These are phyloP conservation scores for Esox niger DNA, from an alignment of 2,113 vertebrate species.

Conservation along the genomic window DNA sequence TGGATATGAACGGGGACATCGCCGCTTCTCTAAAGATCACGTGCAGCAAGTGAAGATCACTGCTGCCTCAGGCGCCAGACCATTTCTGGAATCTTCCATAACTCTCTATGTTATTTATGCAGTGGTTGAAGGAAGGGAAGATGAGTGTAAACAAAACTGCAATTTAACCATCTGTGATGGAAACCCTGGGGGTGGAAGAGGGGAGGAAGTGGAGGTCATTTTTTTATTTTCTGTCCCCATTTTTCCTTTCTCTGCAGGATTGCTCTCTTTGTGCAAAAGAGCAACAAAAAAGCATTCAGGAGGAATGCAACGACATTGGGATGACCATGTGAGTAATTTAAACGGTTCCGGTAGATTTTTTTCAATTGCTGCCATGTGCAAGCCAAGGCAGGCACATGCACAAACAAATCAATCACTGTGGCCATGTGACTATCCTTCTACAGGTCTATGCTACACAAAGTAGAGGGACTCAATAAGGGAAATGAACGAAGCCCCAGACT, in stretches of 20 bases:
- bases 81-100: neutral
- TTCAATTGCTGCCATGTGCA: too few relatives aligned
- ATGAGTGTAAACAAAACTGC: neutral
- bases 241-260: conserved; percentile 7
- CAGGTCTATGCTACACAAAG: too few relatives aligned
- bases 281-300: neutral
- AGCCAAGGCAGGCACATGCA: too few relatives aligned
- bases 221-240: conserved; percentile 1
- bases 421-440: too few relatives aligned
- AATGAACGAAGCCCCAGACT: too few relatives aligned
- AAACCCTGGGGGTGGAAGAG: neutral
- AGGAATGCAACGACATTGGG: conserved; percentile 8
- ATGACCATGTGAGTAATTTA: neutral
- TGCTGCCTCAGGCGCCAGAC: neutral
- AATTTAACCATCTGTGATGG: conserved; percentile 1
- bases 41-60: too few relatives aligned
- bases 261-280: conserved; percentile 16
- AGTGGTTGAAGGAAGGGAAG: neutral
- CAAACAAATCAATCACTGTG: too few relatives aligned
- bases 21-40: too few relatives aligned
- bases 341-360: neutral
- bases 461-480: too few relatives aligned
- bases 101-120: neutral
- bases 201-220: neutral
- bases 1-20: neutral